phyloP scores from a whole-genome alignment of 2,797 vertebrate genomes.

The Anguilla anguilla region DNA sequence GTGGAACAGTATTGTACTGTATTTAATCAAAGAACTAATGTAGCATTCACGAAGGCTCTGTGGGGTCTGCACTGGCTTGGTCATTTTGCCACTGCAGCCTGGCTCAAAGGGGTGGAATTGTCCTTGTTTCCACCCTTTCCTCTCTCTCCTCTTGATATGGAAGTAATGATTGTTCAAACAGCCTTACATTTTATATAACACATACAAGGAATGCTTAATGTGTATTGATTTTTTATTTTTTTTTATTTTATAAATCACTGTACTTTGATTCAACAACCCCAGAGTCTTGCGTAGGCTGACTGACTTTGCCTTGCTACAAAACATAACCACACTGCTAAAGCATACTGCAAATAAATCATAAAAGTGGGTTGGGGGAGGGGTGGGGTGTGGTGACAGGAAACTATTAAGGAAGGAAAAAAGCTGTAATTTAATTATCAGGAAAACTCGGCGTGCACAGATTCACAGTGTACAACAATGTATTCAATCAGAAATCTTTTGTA shows the following conservation, averaged over 20 bases:
- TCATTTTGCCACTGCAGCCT: neutral
- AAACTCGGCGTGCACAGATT: neutral
- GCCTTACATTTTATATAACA: neutral
- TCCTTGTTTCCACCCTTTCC: neutral
- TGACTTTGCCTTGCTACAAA: neutral
- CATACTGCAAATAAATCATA: neutral
- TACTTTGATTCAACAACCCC: neutral
- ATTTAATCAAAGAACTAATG: neutral
- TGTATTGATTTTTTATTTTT: neutral
- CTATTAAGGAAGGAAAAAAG: neutral
- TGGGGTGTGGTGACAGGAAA: neutral
- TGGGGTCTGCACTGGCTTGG: neutral
- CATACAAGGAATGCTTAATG: neutral
- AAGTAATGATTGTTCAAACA: neutral
- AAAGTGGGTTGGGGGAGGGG: neutral
- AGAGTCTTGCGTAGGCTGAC: neutral
- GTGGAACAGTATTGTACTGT: neutral
- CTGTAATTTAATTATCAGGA: conserved; percentile 13
- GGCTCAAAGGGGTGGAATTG: neutral
- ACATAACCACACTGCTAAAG: neutral
- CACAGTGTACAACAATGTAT: neutral
- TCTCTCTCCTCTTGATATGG: neutral
- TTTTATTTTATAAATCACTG: neutral
- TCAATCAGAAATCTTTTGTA: neutral
- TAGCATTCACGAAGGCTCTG: neutral